phyloP scores from a whole-genome alignment of 2,888 invertebrate genomes.

The Palloptera scutellata region DNA sequence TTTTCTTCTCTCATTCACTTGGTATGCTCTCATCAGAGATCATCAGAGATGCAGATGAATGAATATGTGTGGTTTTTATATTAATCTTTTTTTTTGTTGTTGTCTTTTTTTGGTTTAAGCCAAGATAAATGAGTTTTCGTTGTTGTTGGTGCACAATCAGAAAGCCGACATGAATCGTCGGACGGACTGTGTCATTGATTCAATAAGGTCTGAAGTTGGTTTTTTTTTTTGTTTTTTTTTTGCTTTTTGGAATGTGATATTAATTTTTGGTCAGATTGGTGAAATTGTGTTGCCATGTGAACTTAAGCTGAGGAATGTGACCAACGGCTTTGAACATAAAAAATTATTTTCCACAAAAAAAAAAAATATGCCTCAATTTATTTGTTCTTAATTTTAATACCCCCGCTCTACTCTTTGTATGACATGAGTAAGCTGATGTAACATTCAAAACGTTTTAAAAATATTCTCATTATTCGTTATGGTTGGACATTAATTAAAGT shows the following conservation, averaged over 20 bases:
- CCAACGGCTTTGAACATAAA: too few relatives aligned
- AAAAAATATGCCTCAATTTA: too few relatives aligned
- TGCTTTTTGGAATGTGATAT: constrained; percentile 28
- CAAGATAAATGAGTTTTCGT: constrained; percentile 57
- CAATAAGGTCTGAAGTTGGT: not conserved
- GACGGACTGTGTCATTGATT: constrained; percentile 17
- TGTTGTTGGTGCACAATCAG: constrained; percentile 2
- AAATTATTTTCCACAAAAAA: too few relatives aligned
- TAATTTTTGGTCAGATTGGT: constrained; percentile 11
- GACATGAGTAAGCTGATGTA: too few relatives aligned
- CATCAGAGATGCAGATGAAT: constrained; percentile 31
- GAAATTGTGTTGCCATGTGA: too few relatives aligned
- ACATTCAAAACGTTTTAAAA: too few relatives aligned
- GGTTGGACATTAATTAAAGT: too few relatives aligned
- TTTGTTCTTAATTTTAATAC: too few relatives aligned
- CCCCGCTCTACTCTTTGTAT: too few relatives aligned
- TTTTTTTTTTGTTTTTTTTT: not conserved
- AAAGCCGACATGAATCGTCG: not conserved
- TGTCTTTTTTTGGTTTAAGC: constrained; percentile 43
- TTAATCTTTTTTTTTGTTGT: not conserved
- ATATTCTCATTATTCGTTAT: too few relatives aligned
- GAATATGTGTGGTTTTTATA: constrained; percentile 20
- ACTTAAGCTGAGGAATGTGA: too few relatives aligned
- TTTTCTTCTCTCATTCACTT: constrained; percentile 9
- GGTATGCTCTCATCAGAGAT: constrained; percentile 12